A percentile compares a stretch with the other conserved stretches of the same genome.
Conservation (phyloP, 2,888 invertebrate species). For the Malachius bipustulatus region DNA sequence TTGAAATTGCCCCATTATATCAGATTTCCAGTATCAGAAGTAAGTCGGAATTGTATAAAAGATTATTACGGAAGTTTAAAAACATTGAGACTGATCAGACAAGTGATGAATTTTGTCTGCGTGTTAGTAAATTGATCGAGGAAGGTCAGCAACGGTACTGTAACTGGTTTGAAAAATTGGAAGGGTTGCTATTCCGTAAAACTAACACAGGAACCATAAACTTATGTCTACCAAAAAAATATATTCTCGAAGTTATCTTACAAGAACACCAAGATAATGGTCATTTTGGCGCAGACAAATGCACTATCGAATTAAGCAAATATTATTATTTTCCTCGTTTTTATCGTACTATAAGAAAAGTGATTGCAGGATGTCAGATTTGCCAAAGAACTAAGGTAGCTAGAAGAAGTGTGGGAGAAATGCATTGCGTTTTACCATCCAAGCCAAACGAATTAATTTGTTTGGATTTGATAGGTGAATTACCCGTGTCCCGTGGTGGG, state of each 20-base stretch:
- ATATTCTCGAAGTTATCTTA: conserved; percentile 5
- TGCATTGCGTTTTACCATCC: conserved; percentile 5
- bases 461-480: conserved; percentile 8
- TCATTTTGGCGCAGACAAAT: conserved; percentile 12
- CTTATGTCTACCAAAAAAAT: conserved; percentile 6
- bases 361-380: conserved; percentile 8
- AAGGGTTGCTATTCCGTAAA: too few species aligned
- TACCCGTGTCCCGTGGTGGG: neutral
- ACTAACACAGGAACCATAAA: too few species aligned
- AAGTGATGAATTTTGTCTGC: too few species aligned
- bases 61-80: neutral
- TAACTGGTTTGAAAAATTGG: too few species aligned
- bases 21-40: neutral
- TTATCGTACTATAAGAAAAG: conserved; percentile 4
- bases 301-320: too few species aligned
- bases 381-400: conserved; percentile 9
- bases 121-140: neutral
- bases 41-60: neutral
- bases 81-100: too few species aligned
- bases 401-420: neutral
- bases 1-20: too few species aligned
- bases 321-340: too few species aligned
- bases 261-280: conserved; percentile 9
- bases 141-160: too few species aligned
- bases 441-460: conserved; percentile 10